Conservation (phyloP, 2,113 vertebrate genomes). For the Xyliphius kryptos region DNA sequence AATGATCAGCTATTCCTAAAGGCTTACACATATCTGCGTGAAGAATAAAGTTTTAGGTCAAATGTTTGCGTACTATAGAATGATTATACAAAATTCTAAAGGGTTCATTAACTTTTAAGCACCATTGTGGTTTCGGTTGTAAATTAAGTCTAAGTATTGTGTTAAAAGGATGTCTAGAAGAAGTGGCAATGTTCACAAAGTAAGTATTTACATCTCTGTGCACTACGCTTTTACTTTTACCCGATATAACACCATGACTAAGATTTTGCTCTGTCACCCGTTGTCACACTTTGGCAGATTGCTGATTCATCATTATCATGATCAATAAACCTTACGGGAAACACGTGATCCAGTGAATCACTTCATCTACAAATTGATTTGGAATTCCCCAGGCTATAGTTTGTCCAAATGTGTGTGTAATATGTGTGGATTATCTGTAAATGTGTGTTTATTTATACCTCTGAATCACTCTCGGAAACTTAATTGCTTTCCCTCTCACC, state of each 20-base stretch:
- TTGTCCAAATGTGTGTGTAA: neutral
- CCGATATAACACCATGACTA: neutral
- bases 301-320: constrained; percentile 3
- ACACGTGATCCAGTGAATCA: neutral
- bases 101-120: no score
- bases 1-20: no score
- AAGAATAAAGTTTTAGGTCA: no score
- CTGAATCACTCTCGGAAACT: constrained; percentile 2
- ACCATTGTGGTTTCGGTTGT: no score
- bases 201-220: no score
- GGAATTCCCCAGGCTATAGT: neutral
- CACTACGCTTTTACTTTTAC: no score
- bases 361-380: neutral
- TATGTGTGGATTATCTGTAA: constrained; percentile 2
- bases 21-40: no score
- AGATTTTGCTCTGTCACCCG: constrained; percentile 5
- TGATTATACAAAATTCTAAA: no score
- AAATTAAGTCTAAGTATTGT: no score
- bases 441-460: neutral
- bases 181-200: no score
- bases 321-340: neutral
- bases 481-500: neutral
- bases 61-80: no score
- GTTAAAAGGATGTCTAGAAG: no score
- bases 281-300: neutral